phyloP scores from a whole-genome alignment of 2,113 vertebrate species.

The Strix uralensis region DNA sequence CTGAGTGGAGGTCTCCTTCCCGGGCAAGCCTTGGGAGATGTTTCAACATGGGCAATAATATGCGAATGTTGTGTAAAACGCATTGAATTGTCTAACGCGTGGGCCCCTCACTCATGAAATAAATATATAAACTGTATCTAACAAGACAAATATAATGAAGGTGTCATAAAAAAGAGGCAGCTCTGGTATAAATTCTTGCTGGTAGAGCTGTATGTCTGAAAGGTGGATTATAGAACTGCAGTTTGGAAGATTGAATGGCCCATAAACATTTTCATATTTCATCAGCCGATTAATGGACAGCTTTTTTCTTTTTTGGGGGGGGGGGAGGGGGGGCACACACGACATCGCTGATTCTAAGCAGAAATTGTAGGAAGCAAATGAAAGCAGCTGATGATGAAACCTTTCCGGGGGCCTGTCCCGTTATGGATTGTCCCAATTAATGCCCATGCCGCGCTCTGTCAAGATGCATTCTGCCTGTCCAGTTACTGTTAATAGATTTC shows the following conservation, averaged over 20 bases:
- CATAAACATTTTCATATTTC: conserved; percentile 86
- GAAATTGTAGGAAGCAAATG: conserved; percentile 72
- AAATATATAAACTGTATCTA: conserved; percentile 63
- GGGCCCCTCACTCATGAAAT: conserved; percentile 28
- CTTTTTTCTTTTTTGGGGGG: conserved; percentile 53
- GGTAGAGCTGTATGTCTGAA: conserved; percentile 73
- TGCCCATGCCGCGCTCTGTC: conserved; percentile 64
- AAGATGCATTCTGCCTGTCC: conserved; percentile 76
- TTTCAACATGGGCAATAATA: background rate
- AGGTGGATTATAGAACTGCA: conserved; percentile 80
- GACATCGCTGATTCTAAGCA: conserved; percentile 81
- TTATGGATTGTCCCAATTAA: conserved; percentile 80
- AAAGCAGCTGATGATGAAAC: conserved; percentile 67
- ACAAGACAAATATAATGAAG: conserved; percentile 67
- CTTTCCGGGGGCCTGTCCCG: conserved; percentile 69
- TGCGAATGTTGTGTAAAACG: background rate
- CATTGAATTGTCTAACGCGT: background rate
- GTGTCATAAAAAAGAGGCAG: conserved; percentile 29
- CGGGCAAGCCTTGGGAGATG: background rate
- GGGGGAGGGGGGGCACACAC: background rate
- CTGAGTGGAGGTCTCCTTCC: background rate
- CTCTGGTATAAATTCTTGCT: conserved; percentile 73
- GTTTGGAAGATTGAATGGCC: conserved; percentile 81
- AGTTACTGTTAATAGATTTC: conserved; percentile 84
- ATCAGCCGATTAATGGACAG: conserved; percentile 79